phyloP scores from a whole-genome alignment of 2,888 invertebrate species.

The Epicampocera succincta region DNA sequence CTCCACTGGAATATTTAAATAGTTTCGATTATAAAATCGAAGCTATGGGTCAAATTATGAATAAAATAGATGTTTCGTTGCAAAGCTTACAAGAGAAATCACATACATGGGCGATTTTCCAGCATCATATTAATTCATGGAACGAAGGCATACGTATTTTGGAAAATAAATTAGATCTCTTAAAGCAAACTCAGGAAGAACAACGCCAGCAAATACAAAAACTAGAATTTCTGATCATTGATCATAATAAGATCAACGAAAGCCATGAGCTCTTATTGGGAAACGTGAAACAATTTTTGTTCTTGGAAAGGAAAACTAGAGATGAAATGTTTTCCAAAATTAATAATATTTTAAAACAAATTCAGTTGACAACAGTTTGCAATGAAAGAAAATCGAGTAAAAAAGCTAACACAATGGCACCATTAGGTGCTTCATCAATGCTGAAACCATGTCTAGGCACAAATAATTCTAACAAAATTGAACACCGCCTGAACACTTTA shows the following conservation, averaged over 20 bases:
- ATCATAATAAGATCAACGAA: slow-evolving; percentile 55
- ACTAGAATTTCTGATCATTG: slow-evolving; percentile 69
- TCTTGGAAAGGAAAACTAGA: slow-evolving; percentile 66
- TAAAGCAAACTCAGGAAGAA: slow-evolving; percentile 80
- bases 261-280: slow-evolving; percentile 45
- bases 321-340: slow-evolving; percentile 73
- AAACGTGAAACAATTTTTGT: slow-evolving; percentile 70
- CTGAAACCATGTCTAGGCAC: slow-evolving; percentile 13
- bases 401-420: slow-evolving; percentile 71
- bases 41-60: slow-evolving; percentile 78
- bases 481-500: slow-evolving; percentile 68
- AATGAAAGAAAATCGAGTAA: slow-evolving; percentile 49
- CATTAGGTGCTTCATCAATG: slow-evolving; percentile 56
- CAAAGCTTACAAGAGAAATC: slow-evolving; percentile 82
- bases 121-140: slow-evolving; percentile 83
- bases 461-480: slow-evolving; percentile 66
- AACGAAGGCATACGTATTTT: slow-evolving; percentile 83
- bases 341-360: slow-evolving; percentile 73
- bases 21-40: slow-evolving; percentile 81
- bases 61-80: slow-evolving; percentile 82
- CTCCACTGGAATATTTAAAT: slow-evolving; percentile 49
- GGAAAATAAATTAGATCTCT: slow-evolving; percentile 82
- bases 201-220: slow-evolving; percentile 74
- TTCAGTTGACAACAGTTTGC: slow-evolving; percentile 69
- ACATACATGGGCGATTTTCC: slow-evolving; percentile 83